Evolutionary conservation across 37 sponge, comb jelly and placozoan genomes (phyloP), one percentile per base, ranked within the genome.

Genomic region (Haliclona indistincta): DNA sequence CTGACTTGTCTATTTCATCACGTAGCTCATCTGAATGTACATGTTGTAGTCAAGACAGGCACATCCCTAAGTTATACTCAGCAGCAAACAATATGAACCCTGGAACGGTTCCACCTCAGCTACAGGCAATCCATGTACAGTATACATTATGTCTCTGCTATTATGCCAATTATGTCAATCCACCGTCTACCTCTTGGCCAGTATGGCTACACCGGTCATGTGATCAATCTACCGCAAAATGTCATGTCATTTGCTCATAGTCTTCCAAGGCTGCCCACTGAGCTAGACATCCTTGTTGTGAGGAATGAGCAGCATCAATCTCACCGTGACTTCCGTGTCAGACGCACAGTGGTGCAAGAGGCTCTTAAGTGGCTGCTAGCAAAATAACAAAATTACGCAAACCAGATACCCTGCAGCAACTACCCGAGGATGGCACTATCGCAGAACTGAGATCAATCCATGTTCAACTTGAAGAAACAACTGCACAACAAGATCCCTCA

Each of bases 81-180:
- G 51, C 77, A 20, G 65, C 37, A n/a, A 76, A 41, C 58, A 74
- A 38, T 22, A 63, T 42, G 42, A 60, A 74, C 43, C 75, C 75
- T 36, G 75, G 63, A 56, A 15, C 37, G 36, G 63, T 56, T 35
- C 75, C 75, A 74, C 63, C 75, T 26, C 75, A 56, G 61, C 26
- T 74, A 74, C 75, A 60, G 75, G 75, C 56, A 37, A 8, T 5
- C 36, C 19, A 37, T 20, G 38, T 15, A 20, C 8, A 34, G 26
- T 7, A 65, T 6, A 65, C 8, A 10, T 60, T 11, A 10, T 29
- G 26, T 60, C 25, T 79, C 86, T 1, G 55, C 63, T 53, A 23
- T 86, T 1, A 51, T 79, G 56, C 86, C 80, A 20, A 64, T 86
- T 36, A 79, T 86, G 86, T 58, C 71, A 4, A 40, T 78, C 7